A percentile compares a stretch with the other conserved stretches of the same genome.
phyloP scores from a whole-genome alignment of 2,113 vertebrate species.

The Setophaga kirtlandii region DNA sequence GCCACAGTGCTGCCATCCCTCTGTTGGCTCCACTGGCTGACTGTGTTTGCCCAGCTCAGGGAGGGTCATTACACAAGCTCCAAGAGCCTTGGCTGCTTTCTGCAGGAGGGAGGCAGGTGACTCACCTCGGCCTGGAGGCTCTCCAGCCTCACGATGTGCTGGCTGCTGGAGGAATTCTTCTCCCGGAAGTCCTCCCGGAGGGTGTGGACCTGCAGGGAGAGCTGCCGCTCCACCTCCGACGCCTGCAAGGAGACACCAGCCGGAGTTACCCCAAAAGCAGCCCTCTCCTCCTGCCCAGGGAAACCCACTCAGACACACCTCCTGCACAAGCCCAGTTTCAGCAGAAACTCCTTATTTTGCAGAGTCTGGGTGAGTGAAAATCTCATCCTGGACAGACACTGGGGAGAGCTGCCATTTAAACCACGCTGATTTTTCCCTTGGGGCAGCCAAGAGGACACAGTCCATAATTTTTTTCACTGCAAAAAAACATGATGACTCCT shows the following conservation, averaged over 20 bases:
- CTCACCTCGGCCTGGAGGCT: conserved; percentile 94
- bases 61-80: background rate
- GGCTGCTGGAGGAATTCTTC: conserved; percentile 91
- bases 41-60: background rate
- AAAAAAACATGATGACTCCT: background rate
- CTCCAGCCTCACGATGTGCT: conserved; percentile 93
- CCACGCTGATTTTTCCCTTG: background rate
- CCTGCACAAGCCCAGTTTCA: background rate
- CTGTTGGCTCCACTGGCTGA: background rate
- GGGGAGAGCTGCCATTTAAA: background rate
- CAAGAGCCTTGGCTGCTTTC: background rate
- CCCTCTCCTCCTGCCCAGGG: background rate
- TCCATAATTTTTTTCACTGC: background rate
- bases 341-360: background rate
- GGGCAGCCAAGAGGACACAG: background rate
- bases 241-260: conserved; percentile 78
- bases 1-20: background rate
- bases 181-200: conserved; percentile 94
- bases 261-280: background rate
- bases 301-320: background rate
- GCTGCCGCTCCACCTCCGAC: conserved; percentile 91
- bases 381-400: background rate
- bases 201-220: conserved; percentile 93
- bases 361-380: background rate
- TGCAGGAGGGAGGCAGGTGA: background rate